Percentiles rank a stretch among this genome's conserved stretches.
These are phyloP conservation scores for Xiphophorus hellerii DNA, from an alignment of 2,113 vertebrate species.

Conservation along the genomic window DNA sequence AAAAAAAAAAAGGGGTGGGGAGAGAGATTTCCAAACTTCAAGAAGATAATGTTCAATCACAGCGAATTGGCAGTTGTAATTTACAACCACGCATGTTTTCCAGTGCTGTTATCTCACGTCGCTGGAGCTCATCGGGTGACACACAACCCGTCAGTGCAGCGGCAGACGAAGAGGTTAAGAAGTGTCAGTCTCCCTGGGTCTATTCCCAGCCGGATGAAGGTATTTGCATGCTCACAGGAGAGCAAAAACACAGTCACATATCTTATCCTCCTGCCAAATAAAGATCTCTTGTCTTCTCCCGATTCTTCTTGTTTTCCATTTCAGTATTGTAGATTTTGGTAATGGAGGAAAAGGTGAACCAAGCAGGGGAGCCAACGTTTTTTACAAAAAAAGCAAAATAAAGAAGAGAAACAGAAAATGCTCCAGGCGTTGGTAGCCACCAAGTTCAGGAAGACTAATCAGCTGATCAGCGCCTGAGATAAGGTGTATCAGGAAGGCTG, in stretches of 20 bases:
- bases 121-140: slow-evolving; percentile 48
- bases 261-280: slow-evolving; percentile 26
- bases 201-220: slow-evolving; percentile 51
- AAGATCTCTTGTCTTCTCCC: slow-evolving; percentile 9
- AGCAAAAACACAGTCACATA: slow-evolving; percentile 26
- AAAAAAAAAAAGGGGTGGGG: slow-evolving; percentile 22
- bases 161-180: slow-evolving; percentile 27
- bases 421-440: slow-evolving; percentile 9
- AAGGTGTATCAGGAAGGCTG: slow-evolving; percentile 4
- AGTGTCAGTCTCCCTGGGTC: slow-evolving; percentile 29
- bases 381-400: not conserved
- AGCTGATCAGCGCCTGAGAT: slow-evolving; percentile 21
- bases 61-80: slow-evolving; percentile 37
- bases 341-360: not conserved
- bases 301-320: not conserved
- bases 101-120: slow-evolving; percentile 42
- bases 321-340: not conserved
- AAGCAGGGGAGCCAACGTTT: not conserved
- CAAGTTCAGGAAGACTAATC: slow-evolving; percentile 12
- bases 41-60: slow-evolving; percentile 37
- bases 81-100: slow-evolving; percentile 31
- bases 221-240: slow-evolving; percentile 23
- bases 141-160: slow-evolving; percentile 6
- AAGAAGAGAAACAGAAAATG: not conserved
- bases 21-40: slow-evolving; percentile 41